Percentiles rank a stretch among this genome's conserved stretches.
Evolutionary conservation across 2,888 invertebrate species (phyloP).

Genomic region (Acanthoscelides obtectus): DNA sequence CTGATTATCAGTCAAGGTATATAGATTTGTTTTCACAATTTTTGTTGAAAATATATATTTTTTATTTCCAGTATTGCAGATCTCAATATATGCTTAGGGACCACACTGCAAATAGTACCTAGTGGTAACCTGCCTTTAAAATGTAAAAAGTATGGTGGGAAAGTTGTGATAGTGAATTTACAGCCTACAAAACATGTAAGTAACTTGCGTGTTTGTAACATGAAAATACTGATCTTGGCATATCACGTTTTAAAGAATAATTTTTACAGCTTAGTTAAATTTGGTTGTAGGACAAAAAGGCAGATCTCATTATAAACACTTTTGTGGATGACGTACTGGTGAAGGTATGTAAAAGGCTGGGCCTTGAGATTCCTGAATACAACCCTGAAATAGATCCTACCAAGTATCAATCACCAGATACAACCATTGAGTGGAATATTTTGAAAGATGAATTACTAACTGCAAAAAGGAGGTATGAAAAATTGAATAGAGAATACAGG

Average conservation of each 20-base stretch:
- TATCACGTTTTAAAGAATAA: background rate
- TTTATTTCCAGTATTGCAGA: slow-evolving; percentile 74
- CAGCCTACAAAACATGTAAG: slow-evolving; percentile 96
- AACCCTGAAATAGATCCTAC: slow-evolving; percentile 62
- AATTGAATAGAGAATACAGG: slow-evolving; percentile 43
- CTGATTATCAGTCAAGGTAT: slow-evolving; percentile 83
- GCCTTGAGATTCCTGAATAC: slow-evolving; percentile 71
- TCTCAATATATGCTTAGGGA: slow-evolving; percentile 89
- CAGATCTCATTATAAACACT: slow-evolving; percentile 80
- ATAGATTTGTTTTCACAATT: background rate
- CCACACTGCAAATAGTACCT: slow-evolving; percentile 96
- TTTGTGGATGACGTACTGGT: slow-evolving; percentile 83
- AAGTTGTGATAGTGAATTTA: slow-evolving; percentile 89
- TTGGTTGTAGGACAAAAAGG: slow-evolving; percentile 75
- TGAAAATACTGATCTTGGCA: background rate
- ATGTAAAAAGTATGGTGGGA: slow-evolving; percentile 80
- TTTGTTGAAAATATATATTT: background rate
- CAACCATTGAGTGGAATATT: slow-evolving; percentile 70
- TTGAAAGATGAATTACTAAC: slow-evolving; percentile 54
- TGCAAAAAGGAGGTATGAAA: slow-evolving; percentile 59
- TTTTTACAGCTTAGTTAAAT: background rate
- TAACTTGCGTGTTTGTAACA: too few relatives aligned
- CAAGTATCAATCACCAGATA: slow-evolving; percentile 44
- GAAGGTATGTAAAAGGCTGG: slow-evolving; percentile 69
- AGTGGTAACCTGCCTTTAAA: slow-evolving; percentile 90